Conservation (phyloP, 92 coral and sea anemone genomes). For the Montipora capitata region DNA sequence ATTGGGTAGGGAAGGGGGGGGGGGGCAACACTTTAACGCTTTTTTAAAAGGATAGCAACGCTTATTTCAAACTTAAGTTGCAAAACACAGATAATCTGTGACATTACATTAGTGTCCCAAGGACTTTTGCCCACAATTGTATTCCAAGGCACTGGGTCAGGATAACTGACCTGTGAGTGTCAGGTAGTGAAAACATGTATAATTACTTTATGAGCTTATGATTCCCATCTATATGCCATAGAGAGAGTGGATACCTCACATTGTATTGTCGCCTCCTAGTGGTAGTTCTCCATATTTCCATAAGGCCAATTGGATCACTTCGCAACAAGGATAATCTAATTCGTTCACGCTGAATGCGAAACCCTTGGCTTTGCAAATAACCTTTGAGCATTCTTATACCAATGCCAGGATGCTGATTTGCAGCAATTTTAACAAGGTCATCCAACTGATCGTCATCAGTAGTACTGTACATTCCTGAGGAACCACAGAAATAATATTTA, state of each 20-base stretch:
- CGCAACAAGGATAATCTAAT: constrained; percentile 71
- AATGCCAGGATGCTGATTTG: constrained; percentile 52
- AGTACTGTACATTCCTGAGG: constrained; percentile 45
- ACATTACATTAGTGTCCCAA: neutral
- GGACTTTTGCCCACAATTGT: neutral
- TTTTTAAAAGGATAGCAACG: too few species aligned
- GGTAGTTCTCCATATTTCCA: constrained; percentile 64
- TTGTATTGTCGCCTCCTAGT: constrained; percentile 53
- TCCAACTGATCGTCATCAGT: constrained; percentile 46
- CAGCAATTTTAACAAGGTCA: neutral
- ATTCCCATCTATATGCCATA: constrained; percentile 5
- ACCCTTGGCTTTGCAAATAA: constrained; percentile 41
- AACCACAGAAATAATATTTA: neutral
- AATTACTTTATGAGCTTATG: neutral
- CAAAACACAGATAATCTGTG: neutral
- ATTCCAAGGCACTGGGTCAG: neutral
- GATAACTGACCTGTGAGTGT: neutral
- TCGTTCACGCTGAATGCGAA: constrained; percentile 73
- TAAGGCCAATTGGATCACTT: constrained; percentile 72
- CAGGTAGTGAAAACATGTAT: neutral
- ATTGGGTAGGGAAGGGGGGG: neutral
- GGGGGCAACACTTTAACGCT: neutral
- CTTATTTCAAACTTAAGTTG: neutral
- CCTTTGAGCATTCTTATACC: constrained; percentile 71
- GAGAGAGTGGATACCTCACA: constrained; percentile 59